phyloP scores from a whole-genome alignment of 2,888 invertebrate genomes.

The Aplocera efformata region DNA sequence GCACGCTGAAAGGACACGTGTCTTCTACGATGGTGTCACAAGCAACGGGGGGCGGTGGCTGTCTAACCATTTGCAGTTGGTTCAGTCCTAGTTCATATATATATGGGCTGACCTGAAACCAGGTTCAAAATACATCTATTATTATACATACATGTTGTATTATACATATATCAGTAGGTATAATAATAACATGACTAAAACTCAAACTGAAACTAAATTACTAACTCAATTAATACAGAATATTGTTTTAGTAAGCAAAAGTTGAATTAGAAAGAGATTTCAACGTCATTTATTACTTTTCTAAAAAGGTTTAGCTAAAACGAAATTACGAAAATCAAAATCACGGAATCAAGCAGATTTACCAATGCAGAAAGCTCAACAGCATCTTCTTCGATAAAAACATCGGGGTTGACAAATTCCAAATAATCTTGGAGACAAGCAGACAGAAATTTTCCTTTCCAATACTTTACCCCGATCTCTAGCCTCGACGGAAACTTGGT shows the following conservation, averaged over 20 bases:
- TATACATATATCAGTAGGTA: no score
- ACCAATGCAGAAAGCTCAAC: constrained; percentile 60
- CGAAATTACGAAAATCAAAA: no score
- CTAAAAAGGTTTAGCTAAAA: no score
- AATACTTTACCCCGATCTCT: constrained; percentile 73
- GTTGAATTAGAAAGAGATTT: no score
- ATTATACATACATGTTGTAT: no score
- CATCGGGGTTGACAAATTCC: constrained; percentile 63
- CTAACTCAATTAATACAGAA: no score
- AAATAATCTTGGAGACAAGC: constrained; percentile 68
- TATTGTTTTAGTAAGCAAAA: no score
- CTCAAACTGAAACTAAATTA: no score
- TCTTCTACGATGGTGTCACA: constrained; percentile 53
- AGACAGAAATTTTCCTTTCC: constrained; percentile 81
- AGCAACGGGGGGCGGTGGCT: constrained; percentile 62
- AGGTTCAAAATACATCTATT: no score
- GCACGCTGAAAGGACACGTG: constrained; percentile 58
- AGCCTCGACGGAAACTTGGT: constrained; percentile 56
- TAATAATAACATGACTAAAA: no score
- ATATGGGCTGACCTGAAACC: constrained; percentile 69
- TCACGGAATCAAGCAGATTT: constrained; percentile 9
- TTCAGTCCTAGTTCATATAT: constrained; percentile 71
- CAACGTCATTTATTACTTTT: no score
- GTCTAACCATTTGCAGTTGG: constrained; percentile 77
- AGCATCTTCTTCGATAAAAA: constrained; percentile 66